Base-by-base conservation (phyloP, 2,888 invertebrate genomes). In the Proisotoma minuta region DNA sequence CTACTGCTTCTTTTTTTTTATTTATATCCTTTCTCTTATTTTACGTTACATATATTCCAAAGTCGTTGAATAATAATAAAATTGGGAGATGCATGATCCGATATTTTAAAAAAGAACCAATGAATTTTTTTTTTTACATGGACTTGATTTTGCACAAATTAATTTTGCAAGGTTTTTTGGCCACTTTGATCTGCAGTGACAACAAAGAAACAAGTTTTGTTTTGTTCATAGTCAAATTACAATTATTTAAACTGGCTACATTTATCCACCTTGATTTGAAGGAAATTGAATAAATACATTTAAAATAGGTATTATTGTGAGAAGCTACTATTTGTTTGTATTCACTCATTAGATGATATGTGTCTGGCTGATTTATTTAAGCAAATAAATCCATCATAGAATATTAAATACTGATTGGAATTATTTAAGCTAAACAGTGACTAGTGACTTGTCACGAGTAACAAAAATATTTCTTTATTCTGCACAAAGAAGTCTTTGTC, bases 211-310 rank as follows among this genome's bases (percentile, higher is more conserved):
- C 60, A 54, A 54, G 60, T 60, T 60, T 53, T 34, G 34, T 34
- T 34, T 15, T 34, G 34, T 34, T 34, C 34, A 34, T 34, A 34
- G 34, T 34, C 34, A 34, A 10, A 15, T 8, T 34, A 34, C 34
- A 15, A 10, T 10, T 34, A 34, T 8, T 34, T 34, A 18, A 12
- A n/a, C 43, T 5, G 43, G 18, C 18, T 43, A 43, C 43, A n/a
- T 43, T 43, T n/a, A 60, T 52, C 60, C 60, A 60, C 60, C 60
- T 60, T 60, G 59, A 59, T 59, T 59, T 59, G 60, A 60, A 60
- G 60, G 60, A 60, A 60, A 60, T 60, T 60, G 54, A 60, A 60
- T 60, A 60, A 54, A 60, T 54, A 54, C 51, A 51, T 51, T 27
- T 51, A 51, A 51, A 43, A 43, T 43, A 43, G 43, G 43, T 43